phyloP scores from a whole-genome alignment of 2,888 invertebrate genomes.

The Danaus chrysippus region DNA sequence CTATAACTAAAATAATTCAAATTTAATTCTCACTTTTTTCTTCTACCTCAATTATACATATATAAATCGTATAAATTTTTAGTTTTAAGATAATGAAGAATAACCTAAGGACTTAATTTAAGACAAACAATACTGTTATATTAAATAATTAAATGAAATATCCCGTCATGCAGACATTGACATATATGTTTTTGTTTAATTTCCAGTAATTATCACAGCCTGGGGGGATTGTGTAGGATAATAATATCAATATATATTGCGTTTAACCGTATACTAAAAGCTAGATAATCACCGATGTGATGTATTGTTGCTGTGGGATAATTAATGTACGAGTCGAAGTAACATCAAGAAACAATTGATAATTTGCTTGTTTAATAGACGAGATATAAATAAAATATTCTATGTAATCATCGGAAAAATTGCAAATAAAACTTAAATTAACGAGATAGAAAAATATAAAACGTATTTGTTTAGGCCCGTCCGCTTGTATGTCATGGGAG shows the following conservation, averaged over 20 bases:
- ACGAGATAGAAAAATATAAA: too few species aligned
- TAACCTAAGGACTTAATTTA: neutral
- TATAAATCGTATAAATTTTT: too few species aligned
- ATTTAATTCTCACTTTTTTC: too few species aligned
- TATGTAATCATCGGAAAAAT: too few species aligned
- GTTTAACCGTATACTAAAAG: neutral
- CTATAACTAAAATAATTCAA: too few species aligned
- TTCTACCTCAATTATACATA: too few species aligned
- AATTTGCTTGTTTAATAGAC: too few species aligned
- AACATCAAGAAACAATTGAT: neutral
- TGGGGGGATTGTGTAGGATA: neutral
- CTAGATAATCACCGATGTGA: constrained; percentile 1
- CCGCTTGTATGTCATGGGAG: too few species aligned
- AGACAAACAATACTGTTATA: neutral
- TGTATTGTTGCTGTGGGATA: neutral
- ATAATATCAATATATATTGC: constrained; percentile 5
- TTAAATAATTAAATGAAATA: neutral
- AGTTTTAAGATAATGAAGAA: too few species aligned
- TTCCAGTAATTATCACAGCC: neutral
- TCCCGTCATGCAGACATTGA: neutral
- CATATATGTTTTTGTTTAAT: neutral
- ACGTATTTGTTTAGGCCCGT: too few species aligned
- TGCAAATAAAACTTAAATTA: too few species aligned
- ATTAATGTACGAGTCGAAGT: neutral
- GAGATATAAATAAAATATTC: too few species aligned